A percentile compares a stretch with the other conserved stretches of the same genome.
Evolutionary conservation across 2,113 vertebrate species (phyloP).

Genomic region (Danio rerio): DNA sequence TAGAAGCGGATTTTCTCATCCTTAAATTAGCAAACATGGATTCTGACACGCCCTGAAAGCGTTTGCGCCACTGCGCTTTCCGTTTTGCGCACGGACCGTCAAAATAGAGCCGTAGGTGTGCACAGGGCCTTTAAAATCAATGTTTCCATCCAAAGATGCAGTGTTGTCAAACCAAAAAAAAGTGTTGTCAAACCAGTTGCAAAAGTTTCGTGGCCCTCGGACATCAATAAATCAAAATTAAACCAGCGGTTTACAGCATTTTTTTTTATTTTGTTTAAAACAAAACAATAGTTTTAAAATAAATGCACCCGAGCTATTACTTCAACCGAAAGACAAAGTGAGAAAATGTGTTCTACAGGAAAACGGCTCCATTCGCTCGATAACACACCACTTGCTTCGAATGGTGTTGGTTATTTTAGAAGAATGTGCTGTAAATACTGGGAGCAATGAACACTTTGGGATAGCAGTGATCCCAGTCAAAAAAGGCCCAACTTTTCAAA

Average conservation of each 20-base stretch:
- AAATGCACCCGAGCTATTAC: constrained; percentile 62
- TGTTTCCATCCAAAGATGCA: too few relatives aligned
- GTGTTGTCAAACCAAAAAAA: too few relatives aligned
- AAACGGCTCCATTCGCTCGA: not conserved
- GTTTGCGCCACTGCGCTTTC: too few relatives aligned
- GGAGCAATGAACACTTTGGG: not conserved
- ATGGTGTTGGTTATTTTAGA: not conserved
- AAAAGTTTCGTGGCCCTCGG: not conserved
- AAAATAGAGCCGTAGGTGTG: too few relatives aligned
- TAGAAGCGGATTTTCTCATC: too few relatives aligned
- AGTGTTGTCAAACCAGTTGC: too few relatives aligned
- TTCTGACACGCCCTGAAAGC: too few relatives aligned
- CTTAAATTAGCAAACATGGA: too few relatives aligned
- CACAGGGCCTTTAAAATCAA: too few relatives aligned
- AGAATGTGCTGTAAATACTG: not conserved
- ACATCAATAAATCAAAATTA: constrained; percentile 26
- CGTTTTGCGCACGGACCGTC: too few relatives aligned
- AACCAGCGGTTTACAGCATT: constrained; percentile 55
- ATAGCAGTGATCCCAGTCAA: not conserved
- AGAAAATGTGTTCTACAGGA: constrained; percentile 32
- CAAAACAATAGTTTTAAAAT: constrained; percentile 66
- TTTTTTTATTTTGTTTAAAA: constrained; percentile 64
- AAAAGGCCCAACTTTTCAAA: not conserved
- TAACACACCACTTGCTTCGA: not conserved
- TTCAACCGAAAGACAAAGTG: constrained; percentile 52